Evolutionary conservation across 2,797 vertebrate genomes (phyloP), one percentile per base, ranked within the genome.

Genomic region (Dendrocincla fuliginosa): DNA sequence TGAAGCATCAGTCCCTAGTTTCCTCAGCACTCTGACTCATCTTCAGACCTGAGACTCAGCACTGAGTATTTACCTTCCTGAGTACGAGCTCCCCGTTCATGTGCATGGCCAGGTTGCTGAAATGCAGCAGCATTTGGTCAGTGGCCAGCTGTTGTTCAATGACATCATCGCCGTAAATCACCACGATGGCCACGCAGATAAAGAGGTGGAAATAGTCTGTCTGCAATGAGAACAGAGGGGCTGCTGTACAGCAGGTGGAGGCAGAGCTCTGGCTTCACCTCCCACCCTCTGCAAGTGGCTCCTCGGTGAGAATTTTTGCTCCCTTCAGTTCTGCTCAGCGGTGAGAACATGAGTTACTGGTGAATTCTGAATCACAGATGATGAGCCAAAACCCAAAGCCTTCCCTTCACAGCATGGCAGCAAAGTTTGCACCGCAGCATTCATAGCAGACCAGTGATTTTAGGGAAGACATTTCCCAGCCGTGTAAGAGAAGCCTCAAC

Each of bases 151-250:
- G 99, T 82, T 99, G 99, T 59, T 99, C 99, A 0, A 99, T 98
- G 93, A 99, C 99, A 1, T 99, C 99, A 25, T 99, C 99, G 33
- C 99, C 99, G 0, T 99, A 99, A 68, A 99, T 98, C 90, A 98
- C 98, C 86, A 99, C 99, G 76, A 99, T 99, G 97, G 99, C 99
- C 96, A 99, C 99, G 5, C 99, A 99, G 97, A 99, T 98, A 87
- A 99, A 99, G 83, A 99, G 98, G 98, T 99, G 99, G 98, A 99
- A 99, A 97, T 99, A 99, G 96, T 99, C 99, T 0, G 99, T 99
- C 99, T 99, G 95, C n/a, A 94, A 86, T 0, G 73, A 90, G 85
- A 88, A 87, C 61, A 79, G 46, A 78, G 87, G 52, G 69, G 71
- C 77, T 90, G 91, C 69, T 61, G 56, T 32, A 81, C 50, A 73